These are phyloP conservation scores for Alloscopus bannaensis DNA, from an alignment of 2,888 invertebrate genomes.

Conservation along the genomic window DNA sequence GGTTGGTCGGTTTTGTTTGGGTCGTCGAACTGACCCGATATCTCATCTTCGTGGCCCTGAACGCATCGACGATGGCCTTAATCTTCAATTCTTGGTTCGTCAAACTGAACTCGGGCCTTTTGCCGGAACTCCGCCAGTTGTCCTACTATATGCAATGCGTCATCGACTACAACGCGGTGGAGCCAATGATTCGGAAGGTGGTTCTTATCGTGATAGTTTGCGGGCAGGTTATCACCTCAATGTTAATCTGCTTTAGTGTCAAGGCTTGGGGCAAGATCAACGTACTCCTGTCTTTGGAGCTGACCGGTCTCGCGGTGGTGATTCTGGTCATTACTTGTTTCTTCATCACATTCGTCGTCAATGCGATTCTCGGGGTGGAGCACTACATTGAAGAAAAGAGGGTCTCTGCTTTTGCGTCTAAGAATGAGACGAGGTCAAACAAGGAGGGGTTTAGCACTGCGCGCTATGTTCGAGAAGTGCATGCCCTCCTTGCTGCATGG, in stretches of 20 bases:
- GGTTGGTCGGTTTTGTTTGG: not conserved
- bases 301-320: not conserved
- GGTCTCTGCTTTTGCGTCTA: not conserved
- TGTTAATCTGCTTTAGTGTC: not conserved
- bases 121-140: not conserved
- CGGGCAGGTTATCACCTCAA: not conserved
- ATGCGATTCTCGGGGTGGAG: not conserved
- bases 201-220: not conserved
- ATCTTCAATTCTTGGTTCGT: not conserved
- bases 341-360: not conserved
- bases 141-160: not conserved
- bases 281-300: not conserved
- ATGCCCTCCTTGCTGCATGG: not conserved
- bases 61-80: not conserved
- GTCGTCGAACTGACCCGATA: not conserved
- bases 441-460: not conserved
- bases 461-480: not conserved
- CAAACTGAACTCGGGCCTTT: not conserved
- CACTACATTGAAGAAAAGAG: not conserved
- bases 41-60: not conserved
- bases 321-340: not conserved
- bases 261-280: not conserved
- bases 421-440: not conserved
- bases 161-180: not conserved
- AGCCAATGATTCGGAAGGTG: not conserved